Base-by-base conservation (phyloP, 2,888 invertebrate species). In the Trissolcus japonicus region DNA sequence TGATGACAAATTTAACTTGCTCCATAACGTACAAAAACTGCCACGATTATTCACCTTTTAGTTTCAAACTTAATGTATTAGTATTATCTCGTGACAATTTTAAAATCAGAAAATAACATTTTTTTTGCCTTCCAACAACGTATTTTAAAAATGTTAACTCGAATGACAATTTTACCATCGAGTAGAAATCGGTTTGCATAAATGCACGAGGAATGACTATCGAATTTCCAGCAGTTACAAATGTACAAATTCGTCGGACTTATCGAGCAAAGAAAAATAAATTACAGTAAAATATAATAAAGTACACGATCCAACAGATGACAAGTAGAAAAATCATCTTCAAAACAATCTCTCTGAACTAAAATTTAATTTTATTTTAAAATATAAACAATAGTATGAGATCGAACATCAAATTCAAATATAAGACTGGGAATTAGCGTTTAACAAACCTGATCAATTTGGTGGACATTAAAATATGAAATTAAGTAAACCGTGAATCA, bases 151-250 rank as follows among this genome's bases (percentile, higher is more conserved):
- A 9, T 11, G 25, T 25, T 11, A 35, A 35, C 9, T 56, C 11
- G 41, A 40, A 2, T 11, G 13, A 56, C n/a, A 35, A 35, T 17
- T 14, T 35, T 9, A 40, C n/a, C 19, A 9, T 40, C 35, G 56
- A 17, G 56, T 17, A 56, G 14, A 17, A 56, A 19, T 25, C 7
- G 35, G 17, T 57, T 43, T 59, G 59, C 25, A 48, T 46, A 59
- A 59, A 59, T 59, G 59, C 59, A 59, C 43, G 21, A 59, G 59
- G 59, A 59, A 59, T 59, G 59, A 21, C 46, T 59, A 14, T 56
- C 40, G 19, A 46, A 48, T 11, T 14, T 21, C 14, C 11, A 21
- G 16, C 43, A 46, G n/a, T 13, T 48, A 21, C 19, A 29, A 55
- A 55, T 16, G 16, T 55, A 29, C 55, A 35, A 19, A 53, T 55